A percentile compares a stretch with the other conserved stretches of the same genome.
phyloP scores from a whole-genome alignment of 2,113 vertebrate species.

The Solea senegalensis region DNA sequence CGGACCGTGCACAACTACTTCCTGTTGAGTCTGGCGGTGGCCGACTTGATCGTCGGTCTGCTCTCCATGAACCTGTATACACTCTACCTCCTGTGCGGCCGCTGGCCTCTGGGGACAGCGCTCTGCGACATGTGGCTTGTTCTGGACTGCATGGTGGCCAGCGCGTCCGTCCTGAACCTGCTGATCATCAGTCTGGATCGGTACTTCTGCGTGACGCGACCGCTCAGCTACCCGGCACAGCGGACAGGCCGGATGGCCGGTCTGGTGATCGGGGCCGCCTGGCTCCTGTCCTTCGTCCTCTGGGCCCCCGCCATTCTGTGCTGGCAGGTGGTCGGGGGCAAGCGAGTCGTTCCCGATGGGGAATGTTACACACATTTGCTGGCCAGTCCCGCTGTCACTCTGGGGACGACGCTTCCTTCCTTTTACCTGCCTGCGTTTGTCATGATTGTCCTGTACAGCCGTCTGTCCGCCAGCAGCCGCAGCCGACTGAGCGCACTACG shows the following conservation, averaged over 20 bases:
- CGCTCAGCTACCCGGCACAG: slow-evolving; percentile 87
- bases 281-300: slow-evolving; percentile 90
- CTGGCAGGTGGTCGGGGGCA: slow-evolving; percentile 88
- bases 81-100: slow-evolving; percentile 87
- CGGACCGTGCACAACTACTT: slow-evolving; percentile 96
- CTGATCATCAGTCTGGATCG: slow-evolving; percentile 94
- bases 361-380: slow-evolving; percentile 92
- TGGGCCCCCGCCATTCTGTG: slow-evolving; percentile 94
- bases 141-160: slow-evolving; percentile 90
- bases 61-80: slow-evolving; percentile 93
- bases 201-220: slow-evolving; percentile 93
- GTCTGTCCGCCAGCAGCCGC: slow-evolving; percentile 89
- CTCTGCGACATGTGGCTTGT: slow-evolving; percentile 92
- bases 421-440: slow-evolving; percentile 92
- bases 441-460: slow-evolving; percentile 91
- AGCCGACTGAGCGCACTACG: slow-evolving; percentile 80
- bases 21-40: slow-evolving; percentile 91
- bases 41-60: slow-evolving; percentile 88
- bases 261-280: slow-evolving; percentile 88
- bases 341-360: slow-evolving; percentile 82
- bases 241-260: slow-evolving; percentile 87
- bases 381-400: slow-evolving; percentile 88
- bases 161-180: slow-evolving; percentile 92
- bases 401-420: slow-evolving; percentile 89
- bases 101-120: slow-evolving; percentile 89